Evolutionary conservation across 1,140 invertebrate species (phyloP), one percentile per base, ranked within the genome.

Genomic region (Scaptodrosophila lebanonensis): DNA sequence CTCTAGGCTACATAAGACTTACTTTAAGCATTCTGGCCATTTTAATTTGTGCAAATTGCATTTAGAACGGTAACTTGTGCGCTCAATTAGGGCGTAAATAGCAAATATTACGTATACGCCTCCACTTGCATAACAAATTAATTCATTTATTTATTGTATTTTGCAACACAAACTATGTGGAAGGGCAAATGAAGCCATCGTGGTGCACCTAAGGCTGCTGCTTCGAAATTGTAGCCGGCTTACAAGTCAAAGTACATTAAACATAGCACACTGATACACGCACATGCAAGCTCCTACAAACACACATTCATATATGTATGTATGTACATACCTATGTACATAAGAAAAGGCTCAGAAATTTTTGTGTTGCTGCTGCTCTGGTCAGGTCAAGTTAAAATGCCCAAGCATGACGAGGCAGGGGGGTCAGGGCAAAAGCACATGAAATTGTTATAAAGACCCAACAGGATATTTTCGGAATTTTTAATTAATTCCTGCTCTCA

Each of bases 391-490:
- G 8, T 25, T n/a, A 25, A 4, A 25, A 3, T 25, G 8, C 22
- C 3, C 8, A n/a, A n/a, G n/a, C n/a, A 25, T 25, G n/a, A n/a
- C n/a, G 8, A 25, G 22, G 8, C 3, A 25, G 22, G 3, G 8
- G 22, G 22, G 3, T 4, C 3, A 25, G 8, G 22, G 22, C 22
- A 25, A 72, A 44, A 67, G 70, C 62, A 53, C 59, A 72, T 65
- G 61, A 79, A 79, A 79, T 75, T 82, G 75, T 82, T 79, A 79
- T 82, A 79, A 82, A 79, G 69, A 82, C 65, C 61, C 82, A 79
- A 73, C 75, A 76, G 75, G 75, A 82, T 79, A 79, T 79, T 79
- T 79, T 79, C 64, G 75, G 75, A 79, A 79, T 79, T 79, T 79
- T 79, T 79, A 79, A 79, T 79, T 79, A 79, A 79, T 79, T 79